Evolutionary conservation across 1,140 invertebrate species (phyloP), one percentile per base, ranked within the genome.

Genomic region (Protaetia brevitarsis): DNA sequence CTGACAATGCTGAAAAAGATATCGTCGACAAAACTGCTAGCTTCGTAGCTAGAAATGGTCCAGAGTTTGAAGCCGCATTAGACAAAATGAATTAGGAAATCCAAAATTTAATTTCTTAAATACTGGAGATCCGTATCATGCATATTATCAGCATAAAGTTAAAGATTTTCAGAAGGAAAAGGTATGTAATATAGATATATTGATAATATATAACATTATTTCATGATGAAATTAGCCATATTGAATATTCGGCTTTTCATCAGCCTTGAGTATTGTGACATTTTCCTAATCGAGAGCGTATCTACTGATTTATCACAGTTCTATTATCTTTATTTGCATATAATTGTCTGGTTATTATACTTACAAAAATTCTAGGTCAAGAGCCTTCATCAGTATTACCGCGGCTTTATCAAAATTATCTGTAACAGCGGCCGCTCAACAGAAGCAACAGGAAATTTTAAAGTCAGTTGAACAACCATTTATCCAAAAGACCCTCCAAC

Each of bases 31-130:
- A 98, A 82, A 96, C 97, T 76, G 97, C 97, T 0, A 95, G 92
- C 81, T 99, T 99, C 78, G 97, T 99, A 2, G 97, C 97, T 2
- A 86, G 96, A 74, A 99, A 99, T 89, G 97, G 97, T 3, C 95
- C 96, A 2, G 96, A 98, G 78, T 99, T 99, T 83, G 97, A 99
- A 80, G 91, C 94, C 87, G 96, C 69, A 98, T 98, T 77, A 85
- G 94, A 67, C 93, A 97, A 76, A 98, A 98, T 83, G 96, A 99
- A 80, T 83, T 96, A 69, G 95, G 96, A 34, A 99, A 99, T 82
- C 93, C 95, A 1, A 98, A 98, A 77, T 99, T 99, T 76, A 96
- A 96, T 79, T 99, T 99, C 78, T 83, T 99, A n/a, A 97, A 94
- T 76, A 83, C 89, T 67, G 93, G 93, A 1, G 97, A 99, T 82